These are phyloP conservation scores for Scomberomorus guttatus DNA, from an alignment of 2,797 vertebrate species.

Conservation along the genomic window DNA sequence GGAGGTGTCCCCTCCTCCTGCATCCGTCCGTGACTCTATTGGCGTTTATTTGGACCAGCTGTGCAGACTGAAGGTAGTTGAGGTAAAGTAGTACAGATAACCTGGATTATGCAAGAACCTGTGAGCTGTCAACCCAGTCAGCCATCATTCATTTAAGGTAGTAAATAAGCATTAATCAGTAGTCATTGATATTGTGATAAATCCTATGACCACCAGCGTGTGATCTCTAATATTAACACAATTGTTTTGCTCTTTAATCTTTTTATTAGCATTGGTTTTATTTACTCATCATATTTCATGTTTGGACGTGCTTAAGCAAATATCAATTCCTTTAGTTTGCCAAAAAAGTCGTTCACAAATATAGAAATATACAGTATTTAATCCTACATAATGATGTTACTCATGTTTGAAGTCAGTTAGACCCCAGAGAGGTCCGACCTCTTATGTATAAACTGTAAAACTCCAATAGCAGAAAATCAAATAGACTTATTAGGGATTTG, in stretches of 20 bases:
- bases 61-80: neutral
- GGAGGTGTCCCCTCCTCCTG: conserved; percentile 36
- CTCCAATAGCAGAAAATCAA: neutral
- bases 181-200: neutral
- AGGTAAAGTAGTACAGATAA: neutral
- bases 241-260: too few relatives aligned
- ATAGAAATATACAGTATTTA: neutral
- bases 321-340: neutral
- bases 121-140: neutral
- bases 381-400: neutral
- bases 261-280: neutral
- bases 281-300: neutral
- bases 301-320: neutral
- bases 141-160: neutral
- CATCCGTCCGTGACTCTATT: neutral
- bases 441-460: too few relatives aligned
- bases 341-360: neutral
- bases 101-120: neutral
- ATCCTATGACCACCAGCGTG: neutral
- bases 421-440: too few relatives aligned
- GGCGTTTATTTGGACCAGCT: conserved; percentile 34
- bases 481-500: neutral
- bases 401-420: too few relatives aligned
- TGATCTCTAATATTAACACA: neutral
- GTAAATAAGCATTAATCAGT: neutral